Base-by-base conservation (phyloP, 2,113 vertebrate species). In the Petrocephalus microphthalmus region DNA sequence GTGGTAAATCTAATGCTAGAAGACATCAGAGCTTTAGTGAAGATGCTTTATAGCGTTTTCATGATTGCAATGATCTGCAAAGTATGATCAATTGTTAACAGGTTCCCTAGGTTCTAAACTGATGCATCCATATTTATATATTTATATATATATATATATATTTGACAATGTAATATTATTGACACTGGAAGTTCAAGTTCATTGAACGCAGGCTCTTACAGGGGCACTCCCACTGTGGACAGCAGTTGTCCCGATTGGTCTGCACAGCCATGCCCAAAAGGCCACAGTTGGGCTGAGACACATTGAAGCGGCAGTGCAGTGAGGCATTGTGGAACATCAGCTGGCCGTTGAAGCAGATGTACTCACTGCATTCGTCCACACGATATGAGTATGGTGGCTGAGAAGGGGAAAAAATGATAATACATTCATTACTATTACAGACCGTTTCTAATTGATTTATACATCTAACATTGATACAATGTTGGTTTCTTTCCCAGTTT, bases 161-260 rank as follows among this genome's bases (percentile, higher is more conserved):
- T 20, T 49, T 60, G 7, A n/a, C 85, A 45, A 10, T 60, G 52
- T 7, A 85, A 33, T 33, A 54, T 20, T 45, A 25, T 52, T 47
- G 45, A 84, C 0, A 49, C 20, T 8, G 47, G n/a, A 20, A 49
- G 49, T 45, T 86, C 56, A 20, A 20, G n/a, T 71, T 49, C 22
- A 2, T 20, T 37, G 25, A 5, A 42, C 29, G 84, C 47, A 25
- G 51, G 22, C 8, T 94, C 97, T 94, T 94, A 99, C 98, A 99
- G 5, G 98, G 98, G 89, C 98, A 99, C 93, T 98, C 96, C 98
- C 98, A 99, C 91, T 96, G 96, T 7, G 98, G 98, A 86, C 98
- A 99, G 93, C 98, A 99, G 90, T 95, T 95, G 90, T 98, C 98
- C 10, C 91, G 94, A 92, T 97, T 99, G 90, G 96, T 94, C 94